Evolutionary conservation across 2,888 invertebrate genomes (phyloP).

Genomic region (Rhimphoctona megacephalus): DNA sequence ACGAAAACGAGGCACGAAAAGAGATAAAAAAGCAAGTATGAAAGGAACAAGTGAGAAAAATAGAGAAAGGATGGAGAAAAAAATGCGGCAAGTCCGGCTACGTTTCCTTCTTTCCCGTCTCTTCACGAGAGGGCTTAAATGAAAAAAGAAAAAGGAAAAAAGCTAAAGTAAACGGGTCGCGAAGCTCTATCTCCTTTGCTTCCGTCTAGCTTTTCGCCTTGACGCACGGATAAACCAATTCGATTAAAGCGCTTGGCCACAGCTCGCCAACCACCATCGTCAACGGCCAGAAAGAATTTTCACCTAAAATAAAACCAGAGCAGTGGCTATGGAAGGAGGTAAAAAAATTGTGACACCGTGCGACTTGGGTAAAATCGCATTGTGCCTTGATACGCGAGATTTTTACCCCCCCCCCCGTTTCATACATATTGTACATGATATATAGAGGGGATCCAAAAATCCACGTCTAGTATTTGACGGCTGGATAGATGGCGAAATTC

Average conservation of each 20-base stretch:
- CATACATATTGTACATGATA: slow-evolving; percentile 1
- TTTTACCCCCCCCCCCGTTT: neutral
- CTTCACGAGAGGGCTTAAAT: slow-evolving; percentile 36
- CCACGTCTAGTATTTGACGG: neutral
- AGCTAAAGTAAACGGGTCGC: slow-evolving; percentile 36
- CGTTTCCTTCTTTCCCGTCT: slow-evolving; percentile 39
- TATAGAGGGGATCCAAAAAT: slow-evolving; percentile 1
- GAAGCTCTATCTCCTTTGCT: slow-evolving; percentile 42
- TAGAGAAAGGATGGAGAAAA: slow-evolving; percentile 4
- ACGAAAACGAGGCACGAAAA: slow-evolving; percentile 45
- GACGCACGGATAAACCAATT: slow-evolving; percentile 69
- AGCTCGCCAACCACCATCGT: slow-evolving; percentile 13
- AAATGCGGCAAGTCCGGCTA: slow-evolving; percentile 46
- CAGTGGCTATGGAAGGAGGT: neutral
- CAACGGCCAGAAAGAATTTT: slow-evolving; percentile 40
- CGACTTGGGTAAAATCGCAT: slow-evolving; percentile 46
- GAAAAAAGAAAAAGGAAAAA: slow-evolving; percentile 44
- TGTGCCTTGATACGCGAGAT: slow-evolving; percentile 50
- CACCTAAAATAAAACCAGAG: slow-evolving; percentile 10
- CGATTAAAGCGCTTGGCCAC: slow-evolving; percentile 60
- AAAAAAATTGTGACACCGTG: slow-evolving; percentile 36
- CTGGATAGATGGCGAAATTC: neutral
- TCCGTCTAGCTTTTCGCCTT: slow-evolving; percentile 66
- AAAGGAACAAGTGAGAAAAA: slow-evolving; percentile 25
- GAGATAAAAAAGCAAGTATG: slow-evolving; percentile 17